Conservation (phyloP, 2,797 vertebrate genomes). For the Acridotheres tristis region DNA sequence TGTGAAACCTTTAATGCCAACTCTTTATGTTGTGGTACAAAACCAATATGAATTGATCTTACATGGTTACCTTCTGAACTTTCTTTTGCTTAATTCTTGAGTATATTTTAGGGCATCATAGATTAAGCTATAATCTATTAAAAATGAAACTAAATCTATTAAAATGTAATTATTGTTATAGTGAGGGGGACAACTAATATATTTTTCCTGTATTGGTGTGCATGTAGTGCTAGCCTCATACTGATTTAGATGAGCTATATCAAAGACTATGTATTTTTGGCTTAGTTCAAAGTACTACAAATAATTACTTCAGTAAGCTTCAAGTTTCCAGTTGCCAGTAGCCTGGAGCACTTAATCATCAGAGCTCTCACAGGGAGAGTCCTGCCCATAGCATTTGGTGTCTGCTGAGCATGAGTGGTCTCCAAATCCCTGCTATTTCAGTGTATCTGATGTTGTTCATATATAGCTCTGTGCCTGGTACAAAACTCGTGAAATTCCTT, state of each 20-base stretch:
- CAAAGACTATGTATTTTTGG: not conserved
- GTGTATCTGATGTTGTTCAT: not conserved
- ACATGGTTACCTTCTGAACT: not conserved
- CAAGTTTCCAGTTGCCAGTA: not conserved
- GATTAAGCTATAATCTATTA: not conserved
- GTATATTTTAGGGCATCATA: not conserved
- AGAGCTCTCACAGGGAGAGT: not conserved
- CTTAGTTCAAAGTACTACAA: not conserved
- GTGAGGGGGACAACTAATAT: not conserved
- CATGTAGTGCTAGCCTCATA: not conserved
- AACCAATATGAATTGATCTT: not conserved
- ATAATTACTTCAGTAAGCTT: not conserved
- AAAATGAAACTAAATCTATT: not conserved
- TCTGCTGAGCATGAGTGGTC: not conserved
- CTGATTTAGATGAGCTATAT: not conserved
- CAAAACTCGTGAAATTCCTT: not conserved
- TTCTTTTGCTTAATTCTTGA: not conserved
- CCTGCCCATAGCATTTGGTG: not conserved
- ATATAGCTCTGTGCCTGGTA: not conserved
- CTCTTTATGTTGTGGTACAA: accelerated
- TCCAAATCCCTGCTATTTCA: not conserved
- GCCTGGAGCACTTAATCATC: not conserved
- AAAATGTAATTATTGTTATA: not conserved
- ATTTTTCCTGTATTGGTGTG: not conserved
- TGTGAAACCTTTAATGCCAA: not conserved